Conservation (phyloP, 2,113 vertebrate genomes). For the Pollachius pollachius region DNA sequence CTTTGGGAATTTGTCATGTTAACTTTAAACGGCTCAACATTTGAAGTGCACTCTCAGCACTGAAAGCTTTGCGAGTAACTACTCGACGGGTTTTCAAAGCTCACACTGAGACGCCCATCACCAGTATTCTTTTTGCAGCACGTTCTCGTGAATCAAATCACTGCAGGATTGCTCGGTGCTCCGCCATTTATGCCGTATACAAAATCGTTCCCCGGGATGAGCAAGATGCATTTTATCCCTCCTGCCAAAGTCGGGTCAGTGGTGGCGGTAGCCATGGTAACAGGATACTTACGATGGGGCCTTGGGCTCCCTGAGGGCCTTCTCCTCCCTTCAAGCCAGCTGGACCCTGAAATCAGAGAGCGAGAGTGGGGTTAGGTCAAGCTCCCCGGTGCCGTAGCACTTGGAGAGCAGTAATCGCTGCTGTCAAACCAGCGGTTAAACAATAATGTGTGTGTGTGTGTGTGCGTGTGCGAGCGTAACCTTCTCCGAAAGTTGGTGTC, state of each 20-base stretch:
- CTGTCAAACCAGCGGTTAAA: constrained; percentile 43
- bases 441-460: constrained; percentile 5
- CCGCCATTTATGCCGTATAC: too few species aligned
- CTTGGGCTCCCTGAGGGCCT: constrained; percentile 90
- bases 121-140: too few species aligned
- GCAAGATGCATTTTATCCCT: constrained; percentile 33
- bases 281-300: constrained; percentile 86
- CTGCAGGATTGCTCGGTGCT: too few species aligned
- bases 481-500: too few species aligned
- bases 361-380: constrained; percentile 43
- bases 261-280: constrained; percentile 60
- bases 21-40: too few species aligned
- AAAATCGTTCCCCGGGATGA: not conserved
- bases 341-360: constrained; percentile 80
- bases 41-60: too few species aligned
- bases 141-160: too few species aligned
- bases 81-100: too few species aligned
- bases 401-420: constrained; percentile 43
- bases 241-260: constrained; percentile 28
- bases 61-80: too few species aligned
- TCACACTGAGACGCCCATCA: too few species aligned
- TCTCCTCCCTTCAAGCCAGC: constrained; percentile 95
- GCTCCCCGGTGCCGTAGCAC: constrained; percentile 19
- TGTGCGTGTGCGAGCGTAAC: not conserved
- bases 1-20: too few species aligned